Conservation (phyloP, 2,797 vertebrate species). For the Ctenopoma kingsleyae region DNA sequence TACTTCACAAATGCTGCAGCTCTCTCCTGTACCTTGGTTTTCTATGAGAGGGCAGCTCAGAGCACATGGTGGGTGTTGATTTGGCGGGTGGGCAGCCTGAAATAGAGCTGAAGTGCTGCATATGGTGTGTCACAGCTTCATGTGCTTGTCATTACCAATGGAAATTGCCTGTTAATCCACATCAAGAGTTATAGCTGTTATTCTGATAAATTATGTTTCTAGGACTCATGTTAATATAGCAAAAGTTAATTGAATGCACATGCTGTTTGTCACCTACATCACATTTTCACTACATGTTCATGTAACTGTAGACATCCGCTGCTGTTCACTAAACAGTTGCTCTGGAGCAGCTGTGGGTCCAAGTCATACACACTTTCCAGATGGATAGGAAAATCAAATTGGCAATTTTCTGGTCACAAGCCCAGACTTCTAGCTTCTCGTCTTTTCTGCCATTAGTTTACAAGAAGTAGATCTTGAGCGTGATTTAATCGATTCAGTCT, state of each 20-base stretch:
- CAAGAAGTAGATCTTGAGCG: not conserved
- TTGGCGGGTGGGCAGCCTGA: constrained; percentile 63
- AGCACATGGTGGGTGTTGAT: constrained; percentile 71
- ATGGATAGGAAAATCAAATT: constrained; percentile 8
- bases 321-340: constrained; percentile 22
- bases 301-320: not conserved
- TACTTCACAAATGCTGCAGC: constrained; percentile 52
- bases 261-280: constrained; percentile 15
- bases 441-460: not conserved
- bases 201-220: constrained; percentile 19
- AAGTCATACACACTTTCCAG: constrained; percentile 24
- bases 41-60: constrained; percentile 55
- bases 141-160: constrained; percentile 48
- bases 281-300: constrained; percentile 1
- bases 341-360: constrained; percentile 15
- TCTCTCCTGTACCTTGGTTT: constrained; percentile 50
- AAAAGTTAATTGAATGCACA: constrained; percentile 6
- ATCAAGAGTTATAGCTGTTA: constrained; percentile 30
- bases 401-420: constrained; percentile 1
- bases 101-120: constrained; percentile 63
- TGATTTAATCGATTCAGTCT: constrained; percentile 4
- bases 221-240: not conserved
- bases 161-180: constrained; percentile 43
- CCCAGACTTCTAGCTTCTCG: not conserved
- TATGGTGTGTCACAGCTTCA: constrained; percentile 58